These are phyloP conservation scores for Centruroides sculpturatus DNA, from an alignment of 1,140 invertebrate genomes.

Conservation along the genomic window DNA sequence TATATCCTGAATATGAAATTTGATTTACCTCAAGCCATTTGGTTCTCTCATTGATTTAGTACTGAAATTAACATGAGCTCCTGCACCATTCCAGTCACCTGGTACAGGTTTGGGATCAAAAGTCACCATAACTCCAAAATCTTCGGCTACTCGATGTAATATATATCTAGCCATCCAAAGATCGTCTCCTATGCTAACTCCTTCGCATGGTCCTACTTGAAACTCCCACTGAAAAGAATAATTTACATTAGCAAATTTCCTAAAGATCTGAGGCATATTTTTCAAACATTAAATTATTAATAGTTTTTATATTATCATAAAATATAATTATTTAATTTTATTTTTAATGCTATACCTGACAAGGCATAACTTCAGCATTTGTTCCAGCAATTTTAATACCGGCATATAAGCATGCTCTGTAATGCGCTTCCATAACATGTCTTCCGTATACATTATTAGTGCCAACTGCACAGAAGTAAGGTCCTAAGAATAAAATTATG, in stretches of 20 bases:
- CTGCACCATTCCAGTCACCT: conserved; percentile 82
- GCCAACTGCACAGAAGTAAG: conserved; percentile 91
- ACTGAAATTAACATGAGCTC: conserved; percentile 74
- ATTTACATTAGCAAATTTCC: too few species aligned
- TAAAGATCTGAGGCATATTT: too few species aligned
- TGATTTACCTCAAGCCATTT: conserved; percentile 33
- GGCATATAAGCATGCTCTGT: conserved; percentile 65
- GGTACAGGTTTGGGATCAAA: conserved; percentile 72
- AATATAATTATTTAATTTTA: too few species aligned
- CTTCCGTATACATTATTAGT: conserved; percentile 82
- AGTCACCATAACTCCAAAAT: conserved; percentile 72
- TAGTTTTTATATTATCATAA: too few species aligned
- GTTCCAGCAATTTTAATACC: conserved; percentile 75
- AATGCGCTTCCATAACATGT: conserved; percentile 83
- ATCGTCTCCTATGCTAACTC: conserved; percentile 71
- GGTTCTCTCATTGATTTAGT: conserved; percentile 70
- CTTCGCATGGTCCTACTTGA: conserved; percentile 60
- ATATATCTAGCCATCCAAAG: conserved; percentile 79
- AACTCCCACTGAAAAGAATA: not conserved
- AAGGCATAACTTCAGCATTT: conserved; percentile 91
- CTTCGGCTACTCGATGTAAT: conserved; percentile 69
- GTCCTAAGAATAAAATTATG: conserved; percentile 37
- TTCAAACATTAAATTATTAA: too few species aligned
- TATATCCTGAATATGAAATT: too few species aligned
- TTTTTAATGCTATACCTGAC: conserved; percentile 34